Evolutionary conservation across 2,888 invertebrate species (phyloP).

Genomic region (Amiota mariae): DNA sequence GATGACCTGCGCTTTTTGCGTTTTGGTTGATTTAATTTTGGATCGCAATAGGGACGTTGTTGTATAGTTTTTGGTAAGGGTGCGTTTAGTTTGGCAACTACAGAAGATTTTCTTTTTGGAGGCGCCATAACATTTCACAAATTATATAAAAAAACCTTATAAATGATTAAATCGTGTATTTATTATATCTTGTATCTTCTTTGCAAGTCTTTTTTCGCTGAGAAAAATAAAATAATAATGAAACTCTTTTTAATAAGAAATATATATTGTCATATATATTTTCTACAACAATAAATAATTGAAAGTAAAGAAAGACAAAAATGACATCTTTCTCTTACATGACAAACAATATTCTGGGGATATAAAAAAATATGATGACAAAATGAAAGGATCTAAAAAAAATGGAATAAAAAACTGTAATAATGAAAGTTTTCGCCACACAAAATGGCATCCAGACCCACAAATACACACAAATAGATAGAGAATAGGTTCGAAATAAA

Average conservation of each 20-base stretch:
- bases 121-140: no score
- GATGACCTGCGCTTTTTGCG: constrained; percentile 35
- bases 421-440: constrained; percentile 63
- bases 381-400: not conserved
- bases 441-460: constrained; percentile 42
- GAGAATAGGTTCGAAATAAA: no score
- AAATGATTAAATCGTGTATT: no score
- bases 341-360: constrained; percentile 15
- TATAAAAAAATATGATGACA: not conserved
- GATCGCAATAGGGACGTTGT: constrained; percentile 61
- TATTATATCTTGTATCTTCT: no score
- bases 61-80: constrained; percentile 32
- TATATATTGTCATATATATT: not conserved
- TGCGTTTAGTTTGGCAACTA: not conserved
- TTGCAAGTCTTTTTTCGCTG: no score
- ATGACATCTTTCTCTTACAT: constrained; percentile 18
- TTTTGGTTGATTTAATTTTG: constrained; percentile 50
- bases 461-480: no score
- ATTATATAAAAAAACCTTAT: no score
- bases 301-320: not conserved
- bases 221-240: no score
- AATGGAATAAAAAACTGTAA: constrained; percentile 42
- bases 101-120: no score
- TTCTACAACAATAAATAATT: not conserved
- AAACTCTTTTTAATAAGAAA: not conserved